Evolutionary conservation across 2,113 vertebrate species (phyloP), one percentile per base, ranked within the genome.

Genomic region (Baryphthengus martii): DNA sequence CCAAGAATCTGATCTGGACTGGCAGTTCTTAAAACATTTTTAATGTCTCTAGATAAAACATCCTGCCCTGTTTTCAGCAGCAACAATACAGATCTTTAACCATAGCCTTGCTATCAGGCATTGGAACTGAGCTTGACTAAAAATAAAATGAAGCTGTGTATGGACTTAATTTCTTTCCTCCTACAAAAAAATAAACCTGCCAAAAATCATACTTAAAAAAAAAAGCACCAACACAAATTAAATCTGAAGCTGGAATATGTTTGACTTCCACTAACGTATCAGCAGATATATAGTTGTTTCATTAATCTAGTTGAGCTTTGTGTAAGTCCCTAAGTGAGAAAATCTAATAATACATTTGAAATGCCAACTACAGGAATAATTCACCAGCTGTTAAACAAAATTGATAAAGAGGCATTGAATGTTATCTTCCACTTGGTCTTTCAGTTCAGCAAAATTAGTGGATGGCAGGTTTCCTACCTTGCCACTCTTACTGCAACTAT

Each of bases 241-340:
- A 92, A 72, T 39, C 4, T 59, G 33, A 95, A 95, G 11, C 21
- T 85, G 86, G 47, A 88, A 88, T 79, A 42, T 90, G 79, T 83
- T 94, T 94, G 47, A 4, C 35, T 55, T 95, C 37, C 17, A 95
- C 47, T 93, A 95, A 67, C 35, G 35, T 59, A 85, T 63, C 53
- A 94, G 89, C 50, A 96, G 90, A 92, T 81, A 53, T 7, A n/a
- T 74, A 94, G 35, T 81, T 56, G 31, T 44, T 97, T 96, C 62
- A 68, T 97, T 96, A 91, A 78, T 87, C 16, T 93, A 94, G 90
- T 92, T 97, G 88, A 95, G 59, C 10, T 71, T 93, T 96, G 26
- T 88, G 44, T 47, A 52, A 96, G 39, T 19, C 20, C 97, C 89
- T 93, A 79, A 75, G 39, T 79, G 63, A 94, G 87, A 96, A 94